These are phyloP conservation scores for Callimorpha dominula DNA, from an alignment of 2,888 invertebrate genomes.

Conservation along the genomic window DNA sequence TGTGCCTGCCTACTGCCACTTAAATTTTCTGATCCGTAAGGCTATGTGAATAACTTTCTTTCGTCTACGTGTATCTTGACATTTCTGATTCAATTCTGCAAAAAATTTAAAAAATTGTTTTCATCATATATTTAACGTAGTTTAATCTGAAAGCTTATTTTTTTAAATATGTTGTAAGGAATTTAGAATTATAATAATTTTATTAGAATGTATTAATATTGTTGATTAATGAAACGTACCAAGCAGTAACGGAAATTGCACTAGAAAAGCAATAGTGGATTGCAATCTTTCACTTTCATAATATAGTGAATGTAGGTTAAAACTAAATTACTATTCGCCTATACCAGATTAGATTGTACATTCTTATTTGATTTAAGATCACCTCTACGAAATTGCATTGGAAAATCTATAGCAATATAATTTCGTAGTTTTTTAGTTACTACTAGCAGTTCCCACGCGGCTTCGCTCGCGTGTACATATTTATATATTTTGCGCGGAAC, in stretches of 20 bases:
- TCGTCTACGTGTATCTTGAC: no score
- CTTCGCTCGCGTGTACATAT: no score
- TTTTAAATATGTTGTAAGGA: not conserved
- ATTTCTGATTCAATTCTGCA: no score
- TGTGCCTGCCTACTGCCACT: no score
- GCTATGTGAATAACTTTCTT: no score
- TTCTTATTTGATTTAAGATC: not conserved
- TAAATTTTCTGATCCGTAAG: no score
- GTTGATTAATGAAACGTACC: not conserved
- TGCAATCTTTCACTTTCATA: slow-evolving; percentile 14
- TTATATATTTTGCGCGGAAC: no score
- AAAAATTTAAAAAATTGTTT: no score
- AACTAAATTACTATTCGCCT: slow-evolving; percentile 1
- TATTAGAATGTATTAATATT: not conserved
- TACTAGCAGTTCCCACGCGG: no score
- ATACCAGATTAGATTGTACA: not conserved
- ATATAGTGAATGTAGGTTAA: not conserved
- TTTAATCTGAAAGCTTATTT: no score
- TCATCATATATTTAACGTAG: no score
- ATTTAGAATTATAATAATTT: not conserved
- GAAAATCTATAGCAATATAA: not conserved
- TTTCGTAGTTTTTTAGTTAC: no score
- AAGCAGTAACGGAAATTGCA: not conserved
- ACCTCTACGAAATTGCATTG: not conserved
- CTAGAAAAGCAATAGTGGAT: slow-evolving; percentile 10